A percentile compares a stretch with the other conserved stretches of the same genome.
Evolutionary conservation across 2,113 vertebrate species (phyloP).

Genomic region (Chamaetylas fuelleborni): DNA sequence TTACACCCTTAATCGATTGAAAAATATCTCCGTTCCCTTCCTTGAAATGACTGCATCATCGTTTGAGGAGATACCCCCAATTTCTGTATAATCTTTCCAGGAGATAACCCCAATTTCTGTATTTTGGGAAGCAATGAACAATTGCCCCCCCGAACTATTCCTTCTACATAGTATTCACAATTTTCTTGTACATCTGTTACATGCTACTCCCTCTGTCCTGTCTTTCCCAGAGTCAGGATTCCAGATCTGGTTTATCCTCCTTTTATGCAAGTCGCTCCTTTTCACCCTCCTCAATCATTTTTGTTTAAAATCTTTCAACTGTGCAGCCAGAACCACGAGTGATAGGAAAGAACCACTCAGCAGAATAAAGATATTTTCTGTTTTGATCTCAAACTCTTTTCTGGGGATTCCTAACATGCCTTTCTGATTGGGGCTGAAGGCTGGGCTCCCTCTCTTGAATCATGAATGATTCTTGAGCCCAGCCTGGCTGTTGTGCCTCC

Average conservation of each 20-base stretch:
- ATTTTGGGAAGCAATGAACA: not conserved
- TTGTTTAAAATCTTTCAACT: not conserved
- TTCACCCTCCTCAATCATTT: not conserved
- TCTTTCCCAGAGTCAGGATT: not conserved
- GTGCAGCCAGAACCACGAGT: not conserved
- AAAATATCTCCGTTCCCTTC: not conserved
- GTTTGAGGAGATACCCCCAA: not conserved
- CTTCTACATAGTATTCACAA: accelerated
- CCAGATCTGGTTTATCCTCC: not conserved
- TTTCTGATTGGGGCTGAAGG: not conserved
- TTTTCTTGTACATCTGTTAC: not conserved
- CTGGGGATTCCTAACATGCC: not conserved
- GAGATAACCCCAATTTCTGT: not conserved
- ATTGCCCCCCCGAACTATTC: not conserved
- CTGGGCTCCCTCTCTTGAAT: not conserved
- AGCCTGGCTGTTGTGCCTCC: not conserved
- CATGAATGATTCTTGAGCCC: not conserved
- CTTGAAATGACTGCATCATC: accelerated
- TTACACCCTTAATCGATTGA: too few relatives aligned
- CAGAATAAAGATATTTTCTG: not conserved
- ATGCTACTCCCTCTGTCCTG: not conserved
- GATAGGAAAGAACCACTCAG: not conserved
- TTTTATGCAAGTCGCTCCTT: not conserved
- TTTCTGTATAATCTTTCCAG: not conserved
- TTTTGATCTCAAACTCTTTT: not conserved